phyloP scores from a whole-genome alignment of 2,797 vertebrate species.

The Enoplosus armatus region DNA sequence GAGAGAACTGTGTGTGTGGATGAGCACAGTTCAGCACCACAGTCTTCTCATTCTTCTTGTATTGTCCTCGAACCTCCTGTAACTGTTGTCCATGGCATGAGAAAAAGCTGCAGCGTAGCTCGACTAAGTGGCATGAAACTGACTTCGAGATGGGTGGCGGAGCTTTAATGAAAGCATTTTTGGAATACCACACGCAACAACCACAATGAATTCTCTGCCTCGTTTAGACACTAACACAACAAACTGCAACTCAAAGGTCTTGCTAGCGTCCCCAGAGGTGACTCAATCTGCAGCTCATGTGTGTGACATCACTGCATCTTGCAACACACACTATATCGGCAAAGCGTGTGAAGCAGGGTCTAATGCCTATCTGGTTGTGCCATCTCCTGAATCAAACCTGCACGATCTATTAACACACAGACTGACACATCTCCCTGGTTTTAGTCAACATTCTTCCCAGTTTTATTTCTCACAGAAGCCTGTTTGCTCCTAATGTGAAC shows the following conservation, averaged over 20 bases:
- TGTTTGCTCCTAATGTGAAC: constrained; percentile 73
- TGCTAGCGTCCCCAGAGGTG: constrained; percentile 15
- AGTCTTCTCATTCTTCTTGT: neutral
- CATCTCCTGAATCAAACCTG: constrained; percentile 31
- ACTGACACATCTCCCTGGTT: constrained; percentile 25
- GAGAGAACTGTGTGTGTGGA: neutral
- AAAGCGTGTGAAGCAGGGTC: neutral
- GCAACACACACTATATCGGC: constrained; percentile 22
- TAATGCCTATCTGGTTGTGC: constrained; percentile 35
- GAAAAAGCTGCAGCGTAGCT: constrained; percentile 21
- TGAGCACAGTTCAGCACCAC: neutral
- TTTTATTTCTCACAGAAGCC: constrained; percentile 70
- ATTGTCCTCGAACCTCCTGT: neutral
- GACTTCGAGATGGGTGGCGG: constrained; percentile 30
- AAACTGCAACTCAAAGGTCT: constrained; percentile 35
- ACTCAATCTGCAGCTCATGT: constrained; percentile 23
- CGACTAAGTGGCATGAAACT: constrained; percentile 9
- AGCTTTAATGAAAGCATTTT: constrained; percentile 44
- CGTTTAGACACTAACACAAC: constrained; percentile 19
- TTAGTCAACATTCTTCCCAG: constrained; percentile 58
- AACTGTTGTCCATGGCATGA: constrained; percentile 13
- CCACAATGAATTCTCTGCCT: constrained; percentile 33
- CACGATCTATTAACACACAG: constrained; percentile 35
- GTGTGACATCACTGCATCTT: constrained; percentile 21
- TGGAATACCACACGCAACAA: constrained; percentile 6